Conservation (phyloP, 2,888 invertebrate genomes). For the Amphipyra berbera region DNA sequence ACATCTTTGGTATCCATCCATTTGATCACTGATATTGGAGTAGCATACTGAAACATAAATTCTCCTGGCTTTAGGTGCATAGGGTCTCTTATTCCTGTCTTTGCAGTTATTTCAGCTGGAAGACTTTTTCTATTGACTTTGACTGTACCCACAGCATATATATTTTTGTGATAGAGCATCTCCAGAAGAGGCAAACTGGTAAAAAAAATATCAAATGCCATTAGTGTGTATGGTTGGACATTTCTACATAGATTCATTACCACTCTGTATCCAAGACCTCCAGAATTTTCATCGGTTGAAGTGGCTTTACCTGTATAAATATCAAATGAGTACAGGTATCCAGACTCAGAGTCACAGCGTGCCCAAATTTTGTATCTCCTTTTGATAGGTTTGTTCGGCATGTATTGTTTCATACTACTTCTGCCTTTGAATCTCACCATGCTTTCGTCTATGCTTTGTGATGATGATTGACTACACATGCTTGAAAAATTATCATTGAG, state of each 20-base stretch:
- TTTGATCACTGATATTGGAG: not conserved
- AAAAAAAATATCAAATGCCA: not conserved
- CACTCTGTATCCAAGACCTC: not conserved
- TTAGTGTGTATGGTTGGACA: not conserved
- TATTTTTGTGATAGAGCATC: not conserved
- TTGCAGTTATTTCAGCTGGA: not conserved
- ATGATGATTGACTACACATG: too few species aligned
- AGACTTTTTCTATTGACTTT: not conserved
- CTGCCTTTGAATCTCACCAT: conserved; percentile 9
- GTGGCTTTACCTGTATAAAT: conserved; percentile 34
- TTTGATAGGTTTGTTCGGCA: conserved; percentile 28
- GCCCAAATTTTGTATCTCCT: conserved; percentile 28
- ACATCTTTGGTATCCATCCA: not conserved
- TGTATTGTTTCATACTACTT: conserved; percentile 20
- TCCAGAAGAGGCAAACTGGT: not conserved
- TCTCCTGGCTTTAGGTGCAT: not conserved
- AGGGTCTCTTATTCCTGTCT: not conserved
- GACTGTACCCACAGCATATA: not conserved
- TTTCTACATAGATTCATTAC: not conserved
- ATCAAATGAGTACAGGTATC: conserved; percentile 38
- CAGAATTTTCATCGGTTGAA: not conserved
- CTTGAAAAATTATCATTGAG: too few species aligned
- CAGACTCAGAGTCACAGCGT: conserved; percentile 17
- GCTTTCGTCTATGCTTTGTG: conserved; percentile 5
- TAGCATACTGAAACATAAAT: not conserved